Evolutionary conservation across 2,888 invertebrate genomes (phyloP), one percentile per base, ranked within the genome.

Genomic region (Graphium colonna): DNA sequence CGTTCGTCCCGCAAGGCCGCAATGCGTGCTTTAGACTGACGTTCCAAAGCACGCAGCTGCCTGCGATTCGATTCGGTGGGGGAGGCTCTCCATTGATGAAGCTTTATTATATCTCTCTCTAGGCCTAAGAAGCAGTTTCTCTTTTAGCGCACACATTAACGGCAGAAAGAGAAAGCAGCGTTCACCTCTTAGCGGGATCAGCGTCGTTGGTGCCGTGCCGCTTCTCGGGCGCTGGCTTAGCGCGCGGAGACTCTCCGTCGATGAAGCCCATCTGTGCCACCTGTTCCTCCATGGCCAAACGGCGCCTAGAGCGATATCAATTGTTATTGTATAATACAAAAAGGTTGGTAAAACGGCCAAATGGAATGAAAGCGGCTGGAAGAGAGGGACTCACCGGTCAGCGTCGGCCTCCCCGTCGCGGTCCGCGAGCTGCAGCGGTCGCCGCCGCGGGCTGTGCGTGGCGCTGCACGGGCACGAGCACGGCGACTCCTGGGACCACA

Each of bases 231-330:
- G 74, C 65, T 0, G 73, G 61, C 10, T 72, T 58, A 0, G 82
- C 59, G 17, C 79, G 69, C 8, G 80, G 82, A 3, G 78, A 77
- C 55, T 82, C 69, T 65, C 95, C 95, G 79, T 96, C 96, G 61
- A 96, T 96, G 81, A 93, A 96, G 53, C 95, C 93, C 59, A 96
- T 92, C 64, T 94, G 94, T 0, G 94, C 93, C 4, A 96, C 86
- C 67, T 95, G 94, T 28, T 61, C 60, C 65, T 96, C 96, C 0
- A 96, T 80, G 46, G 95, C 91, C 4, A 92, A 92, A 0, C 95
- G 91, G 58, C 78, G 75, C 7, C 82, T 82, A n/a, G n/a, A n/a
- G n/a, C n/a, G n/a, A n/a, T n/a, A n/a, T n/a, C n/a, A n/a, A 31
- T 26, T 41, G 3, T 43, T 28, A 28, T 31, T 31, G n/a, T 15